Base-by-base conservation (phyloP, 2,797 vertebrate genomes). In the Coreius guichenoti region DNA sequence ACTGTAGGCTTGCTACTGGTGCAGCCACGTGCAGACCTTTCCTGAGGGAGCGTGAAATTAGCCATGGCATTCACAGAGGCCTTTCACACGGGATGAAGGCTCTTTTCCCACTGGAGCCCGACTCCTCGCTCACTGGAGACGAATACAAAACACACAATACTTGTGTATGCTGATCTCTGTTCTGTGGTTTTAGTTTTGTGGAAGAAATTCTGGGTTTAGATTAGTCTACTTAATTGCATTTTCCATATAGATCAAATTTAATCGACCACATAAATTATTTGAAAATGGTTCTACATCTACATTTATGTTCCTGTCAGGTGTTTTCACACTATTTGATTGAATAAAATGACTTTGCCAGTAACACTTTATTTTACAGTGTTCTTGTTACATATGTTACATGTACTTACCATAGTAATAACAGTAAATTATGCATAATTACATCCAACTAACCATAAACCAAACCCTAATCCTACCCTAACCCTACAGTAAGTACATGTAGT, bases 41-140 rank as follows among this genome's bases (percentile, higher is more conserved):
- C 91, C 92, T 92, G 92, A 89, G 89, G 93, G 92, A 94, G 93
- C 93, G 91, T 95, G 95, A 95, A 95, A 95, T 95, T 94, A 94
- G 92, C 93, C 94, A 90, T 93, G 93, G 93, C 92, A 92, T 94
- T 95, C 93, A 91, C 89, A 91, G 73, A 80, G 88, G 90, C 90
- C 88, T 90, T 91, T 93, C 91, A 92, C 92, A 93, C 91, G 69
- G 89, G 87, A 89, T 86, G 69, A 86, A 83, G 70, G 80, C 77
- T 65, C 79, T 36, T 83, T 72, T 83, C 80, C 61, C 51, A n/a
- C n/a, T 85, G 81, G 17, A 26, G 51, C 51, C 19, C 19, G 21
- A 58, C 43, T 67, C 39, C 74, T 73, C 17, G 16, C 17, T 43
- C 76, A 73, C 43, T 39, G 67, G 77, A 36, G 83, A 74, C 16